Evolutionary conservation across 2,797 vertebrate genomes (phyloP).

Genomic region (Darevskia mixta): DNA sequence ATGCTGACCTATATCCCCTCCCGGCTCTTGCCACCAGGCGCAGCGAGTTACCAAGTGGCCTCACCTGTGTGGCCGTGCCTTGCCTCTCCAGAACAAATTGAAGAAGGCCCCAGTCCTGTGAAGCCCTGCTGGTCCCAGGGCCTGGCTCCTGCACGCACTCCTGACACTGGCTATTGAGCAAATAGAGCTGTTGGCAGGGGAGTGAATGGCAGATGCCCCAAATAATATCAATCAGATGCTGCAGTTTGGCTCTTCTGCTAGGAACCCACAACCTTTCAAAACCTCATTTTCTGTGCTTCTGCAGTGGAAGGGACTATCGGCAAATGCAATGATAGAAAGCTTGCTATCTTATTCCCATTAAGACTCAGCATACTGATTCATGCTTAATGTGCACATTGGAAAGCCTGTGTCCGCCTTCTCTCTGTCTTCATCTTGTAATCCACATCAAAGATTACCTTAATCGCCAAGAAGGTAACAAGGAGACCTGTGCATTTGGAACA

Average conservation of each 20-base stretch:
- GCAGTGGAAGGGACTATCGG: background rate
- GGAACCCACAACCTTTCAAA: constrained; percentile 11
- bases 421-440: constrained; percentile 1
- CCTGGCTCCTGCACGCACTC: no score
- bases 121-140: no score
- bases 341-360: constrained; percentile 28
- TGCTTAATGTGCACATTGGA: accelerated
- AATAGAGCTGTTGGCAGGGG: background rate
- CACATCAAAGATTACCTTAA: constrained; percentile 15
- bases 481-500: background rate
- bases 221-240: constrained; percentile 2
- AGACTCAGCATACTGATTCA: background rate
- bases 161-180: no score
- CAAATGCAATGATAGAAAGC: background rate
- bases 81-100: no score
- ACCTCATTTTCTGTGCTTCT: background rate
- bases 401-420: background rate
- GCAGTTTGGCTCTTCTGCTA: constrained; percentile 3
- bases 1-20: no score
- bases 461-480: background rate
- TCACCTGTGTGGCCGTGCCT: no score
- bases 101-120: no score
- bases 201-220: background rate
- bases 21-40: no score
- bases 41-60: no score